These are phyloP conservation scores for Triplophysa siluroides DNA, from an alignment of 2,113 vertebrate species.

Conservation along the genomic window DNA sequence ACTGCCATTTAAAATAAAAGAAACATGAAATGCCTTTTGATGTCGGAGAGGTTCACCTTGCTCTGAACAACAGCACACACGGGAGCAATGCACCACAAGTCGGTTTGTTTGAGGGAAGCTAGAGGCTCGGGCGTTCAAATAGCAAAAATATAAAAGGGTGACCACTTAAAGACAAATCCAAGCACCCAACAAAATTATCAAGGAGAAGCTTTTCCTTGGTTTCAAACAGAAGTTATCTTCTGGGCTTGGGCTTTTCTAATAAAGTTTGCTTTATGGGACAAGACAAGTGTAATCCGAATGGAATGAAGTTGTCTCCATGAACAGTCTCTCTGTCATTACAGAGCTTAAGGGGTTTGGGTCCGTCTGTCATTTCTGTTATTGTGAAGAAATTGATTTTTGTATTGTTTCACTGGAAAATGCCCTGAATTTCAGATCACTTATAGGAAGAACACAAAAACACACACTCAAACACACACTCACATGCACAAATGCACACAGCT, in stretches of 20 bases:
- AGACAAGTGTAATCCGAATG: constrained; percentile 33
- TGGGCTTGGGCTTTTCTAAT: constrained; percentile 41
- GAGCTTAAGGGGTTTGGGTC: not conserved
- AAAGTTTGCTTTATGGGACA: constrained; percentile 39
- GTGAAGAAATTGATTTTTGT: constrained; percentile 39
- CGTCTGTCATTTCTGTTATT: constrained; percentile 30
- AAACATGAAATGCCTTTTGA: constrained; percentile 72
- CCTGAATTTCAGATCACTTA: constrained; percentile 25
- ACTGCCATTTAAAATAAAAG: constrained; percentile 71
- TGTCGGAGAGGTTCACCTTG: constrained; percentile 66
- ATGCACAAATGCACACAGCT: constrained; percentile 7
- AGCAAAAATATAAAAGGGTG: constrained; percentile 36
- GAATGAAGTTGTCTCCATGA: constrained; percentile 36
- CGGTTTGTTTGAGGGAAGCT: constrained; percentile 47
- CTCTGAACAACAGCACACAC: constrained; percentile 53
- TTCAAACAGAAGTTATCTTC: constrained; percentile 29
- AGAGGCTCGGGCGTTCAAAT: constrained; percentile 5
- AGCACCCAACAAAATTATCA: constrained; percentile 12
- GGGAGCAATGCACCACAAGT: constrained; percentile 41
- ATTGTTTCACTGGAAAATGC: constrained; percentile 35
- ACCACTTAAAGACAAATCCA: constrained; percentile 38
- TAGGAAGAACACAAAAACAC: not conserved
- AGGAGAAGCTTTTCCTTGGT: not conserved
- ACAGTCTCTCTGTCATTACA: constrained; percentile 16
- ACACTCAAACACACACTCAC: not conserved